A percentile compares a stretch with the other conserved stretches of the same genome.
phyloP scores from a whole-genome alignment of 2,113 vertebrate species.

The Erythrocercus mccallii region DNA sequence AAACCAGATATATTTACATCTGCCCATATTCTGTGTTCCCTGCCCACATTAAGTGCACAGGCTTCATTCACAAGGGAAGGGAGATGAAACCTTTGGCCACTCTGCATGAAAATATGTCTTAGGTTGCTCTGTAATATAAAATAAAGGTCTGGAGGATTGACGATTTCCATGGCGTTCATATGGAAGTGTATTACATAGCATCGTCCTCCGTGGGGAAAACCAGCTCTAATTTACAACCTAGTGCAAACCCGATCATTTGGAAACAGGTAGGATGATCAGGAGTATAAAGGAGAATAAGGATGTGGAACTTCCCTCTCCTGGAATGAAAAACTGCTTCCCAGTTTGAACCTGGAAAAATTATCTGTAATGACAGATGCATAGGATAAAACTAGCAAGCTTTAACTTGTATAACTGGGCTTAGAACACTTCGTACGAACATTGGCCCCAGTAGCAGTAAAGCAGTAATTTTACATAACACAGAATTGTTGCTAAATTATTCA shows the following conservation, averaged over 20 bases:
- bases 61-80: background rate
- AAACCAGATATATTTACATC: background rate
- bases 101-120: background rate
- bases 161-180: background rate
- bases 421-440: background rate
- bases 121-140: background rate
- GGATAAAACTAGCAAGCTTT: conserved; percentile 36
- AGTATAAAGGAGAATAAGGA: background rate
- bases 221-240: background rate
- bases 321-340: background rate
- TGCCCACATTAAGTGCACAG: background rate
- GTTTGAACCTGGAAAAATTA: conserved; percentile 11
- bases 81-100: background rate
- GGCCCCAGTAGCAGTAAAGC: conserved; percentile 11
- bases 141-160: background rate
- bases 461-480: conserved; percentile 4
- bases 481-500: conserved; percentile 53
- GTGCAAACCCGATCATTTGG: background rate
- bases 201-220: background rate
- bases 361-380: background rate
- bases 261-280: background rate
- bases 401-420: conserved; percentile 6
- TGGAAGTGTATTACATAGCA: background rate
- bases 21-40: background rate
- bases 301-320: background rate